These are phyloP conservation scores for Stigmatopora nigra DNA, from an alignment of 2,113 vertebrate genomes.

Conservation along the genomic window DNA sequence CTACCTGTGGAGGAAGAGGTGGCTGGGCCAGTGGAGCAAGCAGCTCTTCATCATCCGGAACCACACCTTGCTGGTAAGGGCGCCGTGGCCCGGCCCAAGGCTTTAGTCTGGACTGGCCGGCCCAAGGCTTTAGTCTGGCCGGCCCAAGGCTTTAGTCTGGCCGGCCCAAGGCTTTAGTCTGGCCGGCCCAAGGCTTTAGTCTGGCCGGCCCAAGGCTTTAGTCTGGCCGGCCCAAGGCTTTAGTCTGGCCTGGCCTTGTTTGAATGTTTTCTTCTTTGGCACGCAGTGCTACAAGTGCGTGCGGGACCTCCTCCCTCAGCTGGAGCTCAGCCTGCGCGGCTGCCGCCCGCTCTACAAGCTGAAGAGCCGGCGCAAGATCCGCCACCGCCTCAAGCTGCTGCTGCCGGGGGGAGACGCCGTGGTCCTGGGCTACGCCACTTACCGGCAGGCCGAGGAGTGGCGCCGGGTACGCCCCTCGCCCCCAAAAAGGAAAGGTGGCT, in stretches of 20 bases:
- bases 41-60: constrained; percentile 76
- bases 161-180: too few relatives aligned
- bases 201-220: too few relatives aligned
- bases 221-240: too few relatives aligned
- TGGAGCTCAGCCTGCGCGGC: constrained; percentile 71
- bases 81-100: too few relatives aligned
- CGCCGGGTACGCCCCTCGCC: constrained; percentile 63
- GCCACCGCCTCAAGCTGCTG: constrained; percentile 72
- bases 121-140: too few relatives aligned
- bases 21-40: constrained; percentile 78
- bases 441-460: constrained; percentile 78
- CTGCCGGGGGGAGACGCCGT: constrained; percentile 38
- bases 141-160: too few relatives aligned
- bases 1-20: constrained; percentile 79
- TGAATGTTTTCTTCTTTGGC: too few relatives aligned
- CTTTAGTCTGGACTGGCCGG: too few relatives aligned
- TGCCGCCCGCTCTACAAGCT: constrained; percentile 70
- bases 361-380: constrained; percentile 70
- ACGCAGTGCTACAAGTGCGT: constrained; percentile 79
- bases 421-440: constrained; percentile 76
- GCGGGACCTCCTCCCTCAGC: constrained; percentile 72
- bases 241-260: too few relatives aligned
- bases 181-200: too few relatives aligned
- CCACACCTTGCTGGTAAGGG: constrained; percentile 68
- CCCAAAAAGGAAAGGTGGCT: too few relatives aligned